These are phyloP conservation scores for Acanthochromis polyacanthus DNA, from an alignment of 2,113 vertebrate species.

Conservation along the genomic window DNA sequence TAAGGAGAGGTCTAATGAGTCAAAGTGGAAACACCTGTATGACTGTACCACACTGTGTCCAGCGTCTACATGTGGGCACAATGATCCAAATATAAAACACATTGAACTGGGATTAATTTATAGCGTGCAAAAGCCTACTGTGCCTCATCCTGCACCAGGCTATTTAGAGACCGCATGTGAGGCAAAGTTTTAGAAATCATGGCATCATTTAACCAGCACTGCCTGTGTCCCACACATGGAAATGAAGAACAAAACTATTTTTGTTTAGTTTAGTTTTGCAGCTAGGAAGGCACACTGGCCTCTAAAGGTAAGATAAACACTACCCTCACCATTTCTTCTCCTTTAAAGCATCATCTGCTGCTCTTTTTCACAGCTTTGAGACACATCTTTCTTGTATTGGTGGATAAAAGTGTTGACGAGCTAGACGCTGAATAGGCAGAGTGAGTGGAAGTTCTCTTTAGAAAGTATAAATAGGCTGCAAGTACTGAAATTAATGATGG, in stretches of 20 bases:
- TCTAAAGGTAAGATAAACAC: too few relatives aligned
- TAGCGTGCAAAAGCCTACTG: neutral
- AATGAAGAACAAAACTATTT: neutral
- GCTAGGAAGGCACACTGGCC: too few relatives aligned
- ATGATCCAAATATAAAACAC: neutral
- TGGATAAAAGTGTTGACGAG: neutral
- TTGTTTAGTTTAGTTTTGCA: too few relatives aligned
- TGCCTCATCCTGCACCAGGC: too few relatives aligned
- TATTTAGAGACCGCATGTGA: neutral
- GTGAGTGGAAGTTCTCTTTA: neutral
- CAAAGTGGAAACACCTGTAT: constrained; percentile 34
- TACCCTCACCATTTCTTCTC: too few relatives aligned
- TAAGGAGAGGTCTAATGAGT: constrained; percentile 12
- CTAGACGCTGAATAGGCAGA: neutral
- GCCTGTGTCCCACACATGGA: neutral
- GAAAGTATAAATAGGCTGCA: neutral
- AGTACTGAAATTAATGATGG: neutral
- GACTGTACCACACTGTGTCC: neutral
- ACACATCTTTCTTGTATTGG: too few relatives aligned
- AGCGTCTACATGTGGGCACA: neutral
- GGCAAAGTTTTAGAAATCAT: neutral
- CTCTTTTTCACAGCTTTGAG: too few relatives aligned
- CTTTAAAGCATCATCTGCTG: too few relatives aligned
- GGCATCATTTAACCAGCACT: neutral
- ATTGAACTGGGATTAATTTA: neutral